phyloP scores from a whole-genome alignment of 23 tunicate genomes.

The Trididemnum miniatum region DNA sequence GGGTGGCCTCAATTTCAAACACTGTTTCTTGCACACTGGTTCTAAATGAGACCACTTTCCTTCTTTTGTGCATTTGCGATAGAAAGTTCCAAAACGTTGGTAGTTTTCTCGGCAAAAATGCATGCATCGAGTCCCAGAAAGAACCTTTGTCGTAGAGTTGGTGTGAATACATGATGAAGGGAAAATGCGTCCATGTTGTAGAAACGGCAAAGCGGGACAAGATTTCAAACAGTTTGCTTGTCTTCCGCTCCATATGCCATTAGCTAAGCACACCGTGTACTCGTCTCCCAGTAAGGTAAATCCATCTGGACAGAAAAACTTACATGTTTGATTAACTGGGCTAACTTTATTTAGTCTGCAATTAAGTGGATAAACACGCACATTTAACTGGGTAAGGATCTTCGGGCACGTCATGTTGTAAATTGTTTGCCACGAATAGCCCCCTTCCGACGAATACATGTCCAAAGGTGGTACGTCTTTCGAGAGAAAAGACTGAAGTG shows the following conservation, averaged over 20 bases:
- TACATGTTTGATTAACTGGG: slow-evolving; percentile 14
- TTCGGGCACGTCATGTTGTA: not conserved
- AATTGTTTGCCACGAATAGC: not conserved
- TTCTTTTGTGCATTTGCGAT: slow-evolving; percentile 26
- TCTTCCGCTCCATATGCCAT: slow-evolving; percentile 14
- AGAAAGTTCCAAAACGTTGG: slow-evolving; percentile 16
- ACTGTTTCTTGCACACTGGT: slow-evolving; percentile 45
- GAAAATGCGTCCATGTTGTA: not conserved
- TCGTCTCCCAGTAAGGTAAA: slow-evolving; percentile 19
- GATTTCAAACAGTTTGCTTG: not conserved
- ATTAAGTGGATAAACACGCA: not conserved
- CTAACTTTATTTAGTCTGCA: not conserved
- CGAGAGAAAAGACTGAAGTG: slow-evolving; percentile 14
- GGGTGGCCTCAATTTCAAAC: slow-evolving; percentile 27
- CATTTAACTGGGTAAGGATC: slow-evolving; percentile 15
- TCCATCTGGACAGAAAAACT: slow-evolving; percentile 13
- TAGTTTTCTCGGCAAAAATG: slow-evolving; percentile 21
- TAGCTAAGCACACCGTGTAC: not conserved
- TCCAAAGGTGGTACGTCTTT: slow-evolving; percentile 29
- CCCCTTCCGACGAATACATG: not conserved
- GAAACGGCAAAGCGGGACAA: not conserved
- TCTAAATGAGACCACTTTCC: slow-evolving; percentile 42
- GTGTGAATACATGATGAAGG: not conserved
- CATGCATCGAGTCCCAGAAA: slow-evolving; percentile 5
- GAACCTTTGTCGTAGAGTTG: not conserved